Percentiles rank a stretch among this genome's conserved stretches.
These are phyloP conservation scores for Melanaphis sacchari DNA, from an alignment of 1,140 invertebrate genomes.

Conservation along the genomic window DNA sequence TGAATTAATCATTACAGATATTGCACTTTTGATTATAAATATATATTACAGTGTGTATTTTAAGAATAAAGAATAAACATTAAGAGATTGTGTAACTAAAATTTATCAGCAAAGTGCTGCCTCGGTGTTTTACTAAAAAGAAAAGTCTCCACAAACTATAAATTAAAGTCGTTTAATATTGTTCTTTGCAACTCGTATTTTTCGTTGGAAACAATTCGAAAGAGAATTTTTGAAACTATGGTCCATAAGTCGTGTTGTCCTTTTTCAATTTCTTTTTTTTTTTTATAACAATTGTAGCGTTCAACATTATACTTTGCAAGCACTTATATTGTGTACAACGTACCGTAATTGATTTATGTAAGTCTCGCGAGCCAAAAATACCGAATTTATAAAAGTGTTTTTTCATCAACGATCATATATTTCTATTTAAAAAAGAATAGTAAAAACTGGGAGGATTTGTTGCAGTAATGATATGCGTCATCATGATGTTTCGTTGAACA, in stretches of 20 bases:
- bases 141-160: neutral
- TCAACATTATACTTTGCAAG: neutral
- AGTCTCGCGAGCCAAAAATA: neutral
- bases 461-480: too few species aligned
- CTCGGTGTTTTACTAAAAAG: neutral
- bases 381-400: neutral
- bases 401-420: neutral
- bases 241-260: slow-evolving; percentile 30
- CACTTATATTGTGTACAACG: neutral
- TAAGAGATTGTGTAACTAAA: neutral
- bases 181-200: neutral
- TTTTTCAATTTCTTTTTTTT: neutral
- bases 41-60: neutral
- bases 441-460: neutral
- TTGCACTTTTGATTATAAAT: neutral
- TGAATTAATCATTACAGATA: neutral
- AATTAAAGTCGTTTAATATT: slow-evolving; percentile 33
- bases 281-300: slow-evolving; percentile 6
- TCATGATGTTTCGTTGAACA: too few species aligned
- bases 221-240: neutral
- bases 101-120: neutral
- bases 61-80: neutral
- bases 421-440: neutral
- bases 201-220: neutral
- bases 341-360: slow-evolving; percentile 13